Evolutionary conservation across 2,888 invertebrate genomes (phyloP).

Genomic region (Cosmia trapezina): DNA sequence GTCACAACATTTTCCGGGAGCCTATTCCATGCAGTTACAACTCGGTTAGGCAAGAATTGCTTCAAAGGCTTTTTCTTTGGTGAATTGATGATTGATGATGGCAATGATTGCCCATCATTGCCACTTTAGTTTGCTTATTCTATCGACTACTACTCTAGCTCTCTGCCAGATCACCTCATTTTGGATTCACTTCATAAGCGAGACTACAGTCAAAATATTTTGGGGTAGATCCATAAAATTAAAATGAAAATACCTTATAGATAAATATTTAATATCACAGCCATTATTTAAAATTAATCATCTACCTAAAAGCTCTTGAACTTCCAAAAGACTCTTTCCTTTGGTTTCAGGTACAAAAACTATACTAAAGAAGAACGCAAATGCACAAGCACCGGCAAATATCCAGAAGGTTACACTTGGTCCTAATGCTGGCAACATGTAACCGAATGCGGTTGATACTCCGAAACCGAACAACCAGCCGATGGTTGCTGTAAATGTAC

Average conservation of each 20-base stretch:
- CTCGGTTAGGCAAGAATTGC: no score
- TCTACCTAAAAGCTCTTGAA: constrained; percentile 68
- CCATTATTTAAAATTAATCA: constrained; percentile 25
- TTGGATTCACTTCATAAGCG: no score
- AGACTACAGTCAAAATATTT: not conserved
- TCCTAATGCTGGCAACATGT: constrained; percentile 67
- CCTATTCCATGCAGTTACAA: no score
- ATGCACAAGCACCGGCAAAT: constrained; percentile 59
- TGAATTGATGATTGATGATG: no score
- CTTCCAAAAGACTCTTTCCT: constrained; percentile 70
- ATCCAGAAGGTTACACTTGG: constrained; percentile 22
- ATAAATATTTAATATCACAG: constrained; percentile 21
- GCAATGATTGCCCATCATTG: no score
- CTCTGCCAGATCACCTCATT: not conserved
- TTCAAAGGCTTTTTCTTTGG: no score
- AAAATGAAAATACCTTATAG: not conserved
- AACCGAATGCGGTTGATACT: constrained; percentile 66
- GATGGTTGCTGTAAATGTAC: constrained; percentile 68
- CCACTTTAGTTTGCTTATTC: no score
- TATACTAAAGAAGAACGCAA: constrained; percentile 64
- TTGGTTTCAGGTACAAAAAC: constrained; percentile 73
- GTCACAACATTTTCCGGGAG: no score
- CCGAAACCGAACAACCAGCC: constrained; percentile 70
- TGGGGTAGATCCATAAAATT: not conserved
- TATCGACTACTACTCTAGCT: no score